Evolutionary conservation across 2,113 vertebrate genomes (phyloP).

Genomic region (Marmota monax): DNA sequence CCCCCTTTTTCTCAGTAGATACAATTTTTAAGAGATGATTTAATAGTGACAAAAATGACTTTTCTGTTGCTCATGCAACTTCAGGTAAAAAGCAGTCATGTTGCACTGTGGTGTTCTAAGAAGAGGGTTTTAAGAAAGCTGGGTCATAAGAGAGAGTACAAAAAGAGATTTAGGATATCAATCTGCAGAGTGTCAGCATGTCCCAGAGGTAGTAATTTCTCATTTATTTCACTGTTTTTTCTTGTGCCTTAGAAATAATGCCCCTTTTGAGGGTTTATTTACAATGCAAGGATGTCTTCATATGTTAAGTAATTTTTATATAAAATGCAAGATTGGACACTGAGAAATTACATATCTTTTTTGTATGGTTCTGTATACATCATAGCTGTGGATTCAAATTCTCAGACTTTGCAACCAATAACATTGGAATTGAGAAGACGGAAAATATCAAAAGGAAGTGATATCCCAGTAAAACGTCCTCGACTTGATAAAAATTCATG

Average conservation of each 20-base stretch:
- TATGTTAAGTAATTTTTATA: background rate
- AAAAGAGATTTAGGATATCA: background rate
- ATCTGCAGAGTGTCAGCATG: background rate
- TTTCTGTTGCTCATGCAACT: background rate
- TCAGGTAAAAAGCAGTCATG: slow-evolving; percentile 39
- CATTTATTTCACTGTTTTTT: slow-evolving; percentile 11
- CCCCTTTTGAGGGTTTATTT: slow-evolving; percentile 2
- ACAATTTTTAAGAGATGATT: background rate
- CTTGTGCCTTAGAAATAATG: background rate
- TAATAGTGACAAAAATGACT: slow-evolving; percentile 41
- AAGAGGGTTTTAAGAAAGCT: slow-evolving; percentile 11
- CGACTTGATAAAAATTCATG: slow-evolving; percentile 89
- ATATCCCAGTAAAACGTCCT: slow-evolving; percentile 90
- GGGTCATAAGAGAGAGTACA: background rate
- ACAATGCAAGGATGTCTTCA: background rate
- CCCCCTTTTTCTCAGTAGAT: background rate
- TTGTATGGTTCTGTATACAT: slow-evolving; percentile 68
- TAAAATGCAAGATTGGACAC: background rate
- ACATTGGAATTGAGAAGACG: slow-evolving; percentile 91
- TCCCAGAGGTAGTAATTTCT: slow-evolving; percentile 53
- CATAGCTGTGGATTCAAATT: slow-evolving; percentile 85
- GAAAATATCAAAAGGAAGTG: slow-evolving; percentile 90
- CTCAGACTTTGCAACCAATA: slow-evolving; percentile 90
- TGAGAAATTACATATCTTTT: slow-evolving; percentile 44
- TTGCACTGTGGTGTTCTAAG: slow-evolving; percentile 49